Percentiles rank a stretch among this genome's conserved stretches.
Evolutionary conservation across 1,140 invertebrate species (phyloP).

Genomic region (Hormaphis cornu): DNA sequence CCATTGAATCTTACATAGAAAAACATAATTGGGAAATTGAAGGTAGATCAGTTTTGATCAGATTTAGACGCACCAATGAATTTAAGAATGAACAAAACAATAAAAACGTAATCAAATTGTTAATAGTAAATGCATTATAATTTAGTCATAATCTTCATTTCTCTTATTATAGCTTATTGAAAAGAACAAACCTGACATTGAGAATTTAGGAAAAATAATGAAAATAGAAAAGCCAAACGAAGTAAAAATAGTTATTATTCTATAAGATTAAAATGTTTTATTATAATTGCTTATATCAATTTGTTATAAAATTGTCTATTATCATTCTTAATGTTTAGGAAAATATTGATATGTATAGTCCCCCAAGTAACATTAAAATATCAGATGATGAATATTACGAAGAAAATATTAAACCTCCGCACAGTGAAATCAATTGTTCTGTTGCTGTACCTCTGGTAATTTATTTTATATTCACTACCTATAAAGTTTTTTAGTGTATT

Average conservation of each 20-base stretch:
- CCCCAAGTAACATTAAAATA: conserved; percentile 10
- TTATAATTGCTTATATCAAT: neutral
- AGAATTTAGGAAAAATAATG: conserved; percentile 10
- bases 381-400: conserved; percentile 15
- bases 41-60: conserved; percentile 53
- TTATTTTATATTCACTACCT: neutral
- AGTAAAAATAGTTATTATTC: neutral
- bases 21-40: conserved; percentile 51
- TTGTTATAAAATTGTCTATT: too few species aligned
- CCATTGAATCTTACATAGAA: conserved; percentile 53
- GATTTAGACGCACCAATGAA: conserved; percentile 52
- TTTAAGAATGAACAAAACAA: conserved; percentile 20
- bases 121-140: neutral
- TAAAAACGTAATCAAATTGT: conserved; percentile 14
- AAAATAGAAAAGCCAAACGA: conserved; percentile 12
- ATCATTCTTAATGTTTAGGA: conserved; percentile 3
- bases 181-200: conserved; percentile 15
- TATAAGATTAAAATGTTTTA: neutral
- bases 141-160: neutral
- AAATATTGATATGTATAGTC: conserved; percentile 6
- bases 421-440: neutral
- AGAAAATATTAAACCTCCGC: neutral
- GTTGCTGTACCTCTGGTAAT: conserved; percentile 8
- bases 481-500: too few species aligned
- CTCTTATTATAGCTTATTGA: conserved; percentile 15